Conservation (phyloP, 2,797 vertebrate genomes). For the Buphagus erythrorhynchus region DNA sequence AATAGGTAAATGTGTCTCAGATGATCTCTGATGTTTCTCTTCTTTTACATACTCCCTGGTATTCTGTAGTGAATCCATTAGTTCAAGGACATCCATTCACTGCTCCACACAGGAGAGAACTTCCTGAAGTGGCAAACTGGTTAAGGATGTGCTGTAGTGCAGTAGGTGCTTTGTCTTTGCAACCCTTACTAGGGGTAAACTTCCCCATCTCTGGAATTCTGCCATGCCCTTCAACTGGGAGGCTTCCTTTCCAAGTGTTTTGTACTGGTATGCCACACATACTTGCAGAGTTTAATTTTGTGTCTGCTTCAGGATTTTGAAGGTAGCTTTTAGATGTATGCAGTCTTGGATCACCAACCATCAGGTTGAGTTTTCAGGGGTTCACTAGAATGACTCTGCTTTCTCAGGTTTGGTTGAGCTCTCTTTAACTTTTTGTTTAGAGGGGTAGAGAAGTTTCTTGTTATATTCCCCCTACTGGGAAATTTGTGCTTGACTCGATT, state of each 20-base stretch:
- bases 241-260: background rate
- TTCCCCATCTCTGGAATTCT: background rate
- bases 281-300: background rate
- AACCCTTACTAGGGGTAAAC: background rate
- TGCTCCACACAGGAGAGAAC: background rate
- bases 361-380: background rate
- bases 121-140: background rate
- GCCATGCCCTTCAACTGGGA: background rate
- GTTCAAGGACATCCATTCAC: background rate
- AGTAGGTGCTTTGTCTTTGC: background rate
- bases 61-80: background rate
- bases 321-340: background rate
- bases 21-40: background rate
- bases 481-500: background rate
- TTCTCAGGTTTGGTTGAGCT: background rate
- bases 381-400: background rate
- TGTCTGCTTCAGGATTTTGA: background rate
- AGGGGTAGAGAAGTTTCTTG: background rate
- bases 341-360: background rate
- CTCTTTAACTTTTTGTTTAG: background rate
- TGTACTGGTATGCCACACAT: fast-evolving
- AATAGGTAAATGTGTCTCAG: background rate
- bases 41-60: background rate
- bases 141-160: background rate
- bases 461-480: background rate